Percentiles rank a stretch among this genome's conserved stretches.
phyloP scores from a whole-genome alignment of 2,797 vertebrate species.

The Platyrinchus mystaceus region DNA sequence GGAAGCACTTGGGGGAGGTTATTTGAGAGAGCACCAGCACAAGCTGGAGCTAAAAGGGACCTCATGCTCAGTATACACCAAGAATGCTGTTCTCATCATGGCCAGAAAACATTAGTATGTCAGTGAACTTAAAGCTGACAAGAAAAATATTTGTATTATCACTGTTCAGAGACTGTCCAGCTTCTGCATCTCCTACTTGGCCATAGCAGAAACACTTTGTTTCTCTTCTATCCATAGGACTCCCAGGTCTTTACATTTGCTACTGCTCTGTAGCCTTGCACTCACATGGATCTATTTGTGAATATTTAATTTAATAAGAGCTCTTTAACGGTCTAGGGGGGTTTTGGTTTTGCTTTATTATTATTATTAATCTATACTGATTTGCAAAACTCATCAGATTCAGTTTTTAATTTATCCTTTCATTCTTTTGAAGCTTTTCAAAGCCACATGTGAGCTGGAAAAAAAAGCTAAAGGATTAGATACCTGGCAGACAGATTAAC shows the following conservation, averaged over 20 bases:
- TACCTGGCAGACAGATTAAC: background rate
- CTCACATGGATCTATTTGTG: background rate
- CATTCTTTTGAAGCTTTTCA: background rate
- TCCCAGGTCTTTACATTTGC: background rate
- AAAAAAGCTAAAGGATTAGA: background rate
- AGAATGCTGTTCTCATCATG: background rate
- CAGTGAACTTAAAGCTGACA: background rate
- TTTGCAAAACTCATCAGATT: background rate
- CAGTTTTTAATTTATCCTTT: background rate
- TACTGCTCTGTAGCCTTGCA: background rate
- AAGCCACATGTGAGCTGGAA: background rate
- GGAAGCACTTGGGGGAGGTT: background rate
- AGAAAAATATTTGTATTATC: background rate
- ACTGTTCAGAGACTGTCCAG: background rate
- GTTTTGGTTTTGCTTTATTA: too few species aligned
- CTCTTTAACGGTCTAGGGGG: background rate
- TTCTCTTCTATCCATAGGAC: background rate
- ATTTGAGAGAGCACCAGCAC: background rate
- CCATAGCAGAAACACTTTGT: background rate
- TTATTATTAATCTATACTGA: background rate
- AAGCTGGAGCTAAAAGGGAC: background rate
- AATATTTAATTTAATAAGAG: background rate
- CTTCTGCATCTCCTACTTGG: background rate
- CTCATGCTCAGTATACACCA: background rate
- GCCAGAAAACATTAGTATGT: background rate